phyloP scores from a whole-genome alignment of 2,888 invertebrate species.

The Apodemia mormo region DNA sequence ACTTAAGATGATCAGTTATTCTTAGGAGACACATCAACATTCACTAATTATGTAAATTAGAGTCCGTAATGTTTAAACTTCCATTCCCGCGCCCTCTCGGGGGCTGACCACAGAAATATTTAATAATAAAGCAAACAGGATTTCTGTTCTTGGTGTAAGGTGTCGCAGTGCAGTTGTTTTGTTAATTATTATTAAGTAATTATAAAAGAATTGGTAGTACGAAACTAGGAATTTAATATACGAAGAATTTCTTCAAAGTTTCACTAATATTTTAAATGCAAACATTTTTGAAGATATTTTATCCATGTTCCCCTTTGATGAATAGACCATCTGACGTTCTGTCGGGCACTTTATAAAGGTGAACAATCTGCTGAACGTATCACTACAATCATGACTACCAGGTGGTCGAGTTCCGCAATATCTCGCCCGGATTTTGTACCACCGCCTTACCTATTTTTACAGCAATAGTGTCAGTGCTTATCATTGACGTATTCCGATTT shows the following conservation, averaged over 20 bases:
- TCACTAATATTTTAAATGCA: no score
- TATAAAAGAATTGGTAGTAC: background rate
- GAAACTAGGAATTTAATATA: background rate
- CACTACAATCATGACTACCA: no score
- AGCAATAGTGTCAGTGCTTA: no score
- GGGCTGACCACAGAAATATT: conserved; percentile 42
- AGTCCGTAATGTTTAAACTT: conserved; percentile 37
- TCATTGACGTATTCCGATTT: no score
- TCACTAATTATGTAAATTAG: conserved; percentile 37
- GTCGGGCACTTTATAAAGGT: no score
- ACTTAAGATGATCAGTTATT: conserved; percentile 34
- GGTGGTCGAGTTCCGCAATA: no score
- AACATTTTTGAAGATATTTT: no score
- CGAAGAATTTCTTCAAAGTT: background rate
- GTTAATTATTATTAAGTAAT: conserved; percentile 28
- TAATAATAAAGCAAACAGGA: conserved; percentile 38
- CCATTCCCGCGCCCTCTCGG: conserved; percentile 30
- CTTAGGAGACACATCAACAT: conserved; percentile 33
- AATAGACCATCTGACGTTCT: no score
- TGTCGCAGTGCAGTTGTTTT: conserved; percentile 41
- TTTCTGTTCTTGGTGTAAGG: conserved; percentile 36
- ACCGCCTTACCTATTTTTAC: no score
- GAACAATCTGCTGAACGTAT: no score
- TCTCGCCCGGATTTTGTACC: no score
- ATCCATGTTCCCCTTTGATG: no score